A percentile compares a stretch with the other conserved stretches of the same genome.
Evolutionary conservation across 2,113 vertebrate species (phyloP).

Genomic region (Ardeotis arabs): DNA sequence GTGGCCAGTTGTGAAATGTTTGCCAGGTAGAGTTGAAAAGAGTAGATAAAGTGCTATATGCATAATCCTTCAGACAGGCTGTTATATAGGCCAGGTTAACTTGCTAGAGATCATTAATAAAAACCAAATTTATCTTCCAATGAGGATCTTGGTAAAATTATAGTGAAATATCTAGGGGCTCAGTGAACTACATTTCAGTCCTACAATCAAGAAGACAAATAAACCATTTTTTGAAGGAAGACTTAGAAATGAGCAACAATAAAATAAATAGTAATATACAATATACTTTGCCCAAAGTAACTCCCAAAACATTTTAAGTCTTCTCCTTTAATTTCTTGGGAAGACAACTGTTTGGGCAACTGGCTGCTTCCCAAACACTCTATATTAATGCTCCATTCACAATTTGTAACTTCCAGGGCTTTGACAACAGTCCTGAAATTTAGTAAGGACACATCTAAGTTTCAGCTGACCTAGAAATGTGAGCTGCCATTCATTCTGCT

Average conservation of each 20-base stretch:
- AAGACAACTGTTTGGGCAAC: not conserved
- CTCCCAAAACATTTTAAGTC: not conserved
- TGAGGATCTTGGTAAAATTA: not conserved
- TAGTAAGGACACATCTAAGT: not conserved
- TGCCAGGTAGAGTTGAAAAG: not conserved
- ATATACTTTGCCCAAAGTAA: not conserved
- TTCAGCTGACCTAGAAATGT: conserved; percentile 28
- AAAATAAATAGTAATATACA: not conserved
- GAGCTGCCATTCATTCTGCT: not conserved
- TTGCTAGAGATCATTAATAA: not conserved
- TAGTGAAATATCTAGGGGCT: not conserved
- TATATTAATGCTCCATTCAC: conserved; percentile 23
- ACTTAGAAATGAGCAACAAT: not conserved
- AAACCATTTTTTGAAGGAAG: not conserved
- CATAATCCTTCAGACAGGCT: not conserved
- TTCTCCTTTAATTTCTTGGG: conserved; percentile 13
- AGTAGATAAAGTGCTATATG: not conserved
- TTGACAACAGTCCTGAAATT: conserved; percentile 9
- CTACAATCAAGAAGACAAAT: not conserved
- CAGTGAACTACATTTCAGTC: not conserved
- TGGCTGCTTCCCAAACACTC: conserved; percentile 1
- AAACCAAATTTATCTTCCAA: not conserved
- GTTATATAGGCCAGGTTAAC: not conserved
- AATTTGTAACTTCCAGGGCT: not conserved
- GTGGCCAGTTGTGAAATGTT: not conserved